Evolutionary conservation across 2,888 invertebrate genomes (phyloP), one percentile per base, ranked within the genome.

Genomic region (Protodeltote pygarga): DNA sequence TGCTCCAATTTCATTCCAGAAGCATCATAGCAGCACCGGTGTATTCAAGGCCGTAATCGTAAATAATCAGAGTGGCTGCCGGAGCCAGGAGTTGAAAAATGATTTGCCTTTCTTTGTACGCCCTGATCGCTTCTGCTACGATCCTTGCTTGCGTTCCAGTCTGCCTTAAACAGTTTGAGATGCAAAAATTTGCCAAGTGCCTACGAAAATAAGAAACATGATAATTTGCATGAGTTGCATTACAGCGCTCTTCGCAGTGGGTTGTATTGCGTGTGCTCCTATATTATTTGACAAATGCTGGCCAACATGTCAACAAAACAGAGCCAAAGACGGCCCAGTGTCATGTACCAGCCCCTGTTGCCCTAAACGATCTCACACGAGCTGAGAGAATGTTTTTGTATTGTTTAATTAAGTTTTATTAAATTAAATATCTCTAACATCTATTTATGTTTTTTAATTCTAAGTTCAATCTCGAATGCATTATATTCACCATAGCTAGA

Each of bases 81-180:
- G 10, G 21, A 42, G 39, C 11, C 44, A 29, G 46, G 38, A 53
- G 39, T 17, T 24, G 52, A 80, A 86, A 83, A 59, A 90, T 90
- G 90, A 86, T 89, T 85, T 89, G 89, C 80, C 77, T 89, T 60
- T 89, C 90, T 1, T 50, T 88, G 48, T 88, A 84, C 55, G 85
- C 86, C 46, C 71, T 90, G 55, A 82, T 89, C 40, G 87, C 87
- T 1, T 85, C 89, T 20, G 88, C 88, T 19, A 77, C 89, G 31
- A 44, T 88, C 27, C 74, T 90, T 31, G 87, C 89, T 31, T 89
- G 89, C 63, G 79, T 88, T 1, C 89, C 90, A 1, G 84, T 87
- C 50, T 87, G 88, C 72, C 83, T 77, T 62, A 71, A 78, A 29
- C 83, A 84, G 37, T 75, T 86, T 50, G 77, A 84, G 42, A 45